Percentiles rank a stretch among this genome's conserved stretches.
Conservation (phyloP, 2,797 vertebrate species). For the Megaceryle alcyon region DNA sequence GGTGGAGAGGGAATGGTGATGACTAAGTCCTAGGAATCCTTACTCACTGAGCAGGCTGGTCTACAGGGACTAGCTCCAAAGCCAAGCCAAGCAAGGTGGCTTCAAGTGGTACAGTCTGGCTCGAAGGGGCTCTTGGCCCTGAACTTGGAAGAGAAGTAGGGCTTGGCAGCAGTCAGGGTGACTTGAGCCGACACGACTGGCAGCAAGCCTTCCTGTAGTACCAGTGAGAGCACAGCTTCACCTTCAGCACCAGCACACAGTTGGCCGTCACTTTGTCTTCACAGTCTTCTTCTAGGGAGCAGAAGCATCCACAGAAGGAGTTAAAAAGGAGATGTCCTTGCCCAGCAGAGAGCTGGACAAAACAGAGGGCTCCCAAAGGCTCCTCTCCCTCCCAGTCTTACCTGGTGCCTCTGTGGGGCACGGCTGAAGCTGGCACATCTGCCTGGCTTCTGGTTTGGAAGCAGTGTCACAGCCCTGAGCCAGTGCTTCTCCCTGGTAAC, state of each 20-base stretch:
- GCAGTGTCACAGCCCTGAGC: slow-evolving; percentile 83
- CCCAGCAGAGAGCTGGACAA: no score
- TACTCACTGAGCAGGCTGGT: neutral
- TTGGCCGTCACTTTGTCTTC: slow-evolving; percentile 85
- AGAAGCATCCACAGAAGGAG: neutral
- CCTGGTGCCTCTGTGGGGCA: slow-evolving; percentile 84
- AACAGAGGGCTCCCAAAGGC: neutral
- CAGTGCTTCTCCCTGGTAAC: slow-evolving; percentile 85
- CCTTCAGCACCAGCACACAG: slow-evolving; percentile 85
- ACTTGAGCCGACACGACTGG: slow-evolving; percentile 80
- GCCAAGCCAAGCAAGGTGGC: neutral
- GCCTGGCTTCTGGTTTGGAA: slow-evolving; percentile 82
- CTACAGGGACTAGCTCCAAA: neutral
- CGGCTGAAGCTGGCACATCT: slow-evolving; percentile 81
- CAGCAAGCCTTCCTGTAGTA: slow-evolving; percentile 90
- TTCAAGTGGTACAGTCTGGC: slow-evolving; percentile 30
- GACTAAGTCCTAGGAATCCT: slow-evolving; percentile 17
- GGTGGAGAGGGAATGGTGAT: neutral
- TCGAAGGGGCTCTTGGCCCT: neutral
- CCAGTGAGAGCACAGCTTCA: slow-evolving; percentile 89
- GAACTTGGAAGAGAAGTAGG: neutral
- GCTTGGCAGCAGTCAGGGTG: slow-evolving; percentile 57
- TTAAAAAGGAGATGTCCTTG: neutral
- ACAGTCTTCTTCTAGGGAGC: slow-evolving; percentile 77
- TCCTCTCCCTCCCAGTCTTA: slow-evolving; percentile 27